Evolutionary conservation across 2,888 invertebrate genomes (phyloP).

Genomic region (Agriopis aurantiaria): DNA sequence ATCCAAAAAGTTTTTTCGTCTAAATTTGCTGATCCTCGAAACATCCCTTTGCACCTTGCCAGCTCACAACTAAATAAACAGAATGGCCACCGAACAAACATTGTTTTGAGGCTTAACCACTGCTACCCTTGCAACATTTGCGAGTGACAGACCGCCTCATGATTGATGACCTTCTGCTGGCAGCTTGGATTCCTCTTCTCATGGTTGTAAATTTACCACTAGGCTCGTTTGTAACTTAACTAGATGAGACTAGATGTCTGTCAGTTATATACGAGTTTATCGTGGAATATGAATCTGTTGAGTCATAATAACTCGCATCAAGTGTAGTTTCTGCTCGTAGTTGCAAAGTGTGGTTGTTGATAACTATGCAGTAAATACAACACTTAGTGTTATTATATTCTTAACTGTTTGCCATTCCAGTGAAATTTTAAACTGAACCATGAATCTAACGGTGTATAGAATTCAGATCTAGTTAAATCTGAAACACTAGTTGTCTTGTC

Average conservation of each 20-base stretch:
- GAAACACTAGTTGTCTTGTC: conserved; percentile 9
- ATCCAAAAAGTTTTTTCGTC: not conserved
- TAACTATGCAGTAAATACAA: conserved; percentile 6
- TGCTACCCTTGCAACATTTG: conserved; percentile 27
- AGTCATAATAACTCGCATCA: conserved; percentile 8
- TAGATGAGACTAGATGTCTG: conserved; percentile 11
- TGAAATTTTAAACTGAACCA: conserved; percentile 1
- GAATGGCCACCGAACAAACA: conserved; percentile 12
- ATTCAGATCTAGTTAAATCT: conserved; percentile 10
- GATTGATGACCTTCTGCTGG: conserved; percentile 32
- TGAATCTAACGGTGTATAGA: conserved; percentile 9
- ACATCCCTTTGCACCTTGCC: not conserved
- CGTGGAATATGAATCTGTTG: conserved; percentile 1
- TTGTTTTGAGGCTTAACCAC: conserved; percentile 18
- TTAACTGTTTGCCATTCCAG: conserved; percentile 14
- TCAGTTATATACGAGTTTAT: not conserved
- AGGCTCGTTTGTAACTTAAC: conserved; percentile 12
- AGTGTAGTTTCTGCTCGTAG: not conserved
- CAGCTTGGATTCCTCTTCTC: conserved; percentile 19
- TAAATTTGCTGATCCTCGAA: conserved; percentile 2
- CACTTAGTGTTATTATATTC: conserved; percentile 1
- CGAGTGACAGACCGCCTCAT: conserved; percentile 32
- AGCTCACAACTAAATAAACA: conserved; percentile 12
- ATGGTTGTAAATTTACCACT: conserved; percentile 26
- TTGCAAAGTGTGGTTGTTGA: conserved; percentile 5